Evolutionary conservation across 2,113 vertebrate genomes (phyloP).

Genomic region (Halichoeres trimaculatus): DNA sequence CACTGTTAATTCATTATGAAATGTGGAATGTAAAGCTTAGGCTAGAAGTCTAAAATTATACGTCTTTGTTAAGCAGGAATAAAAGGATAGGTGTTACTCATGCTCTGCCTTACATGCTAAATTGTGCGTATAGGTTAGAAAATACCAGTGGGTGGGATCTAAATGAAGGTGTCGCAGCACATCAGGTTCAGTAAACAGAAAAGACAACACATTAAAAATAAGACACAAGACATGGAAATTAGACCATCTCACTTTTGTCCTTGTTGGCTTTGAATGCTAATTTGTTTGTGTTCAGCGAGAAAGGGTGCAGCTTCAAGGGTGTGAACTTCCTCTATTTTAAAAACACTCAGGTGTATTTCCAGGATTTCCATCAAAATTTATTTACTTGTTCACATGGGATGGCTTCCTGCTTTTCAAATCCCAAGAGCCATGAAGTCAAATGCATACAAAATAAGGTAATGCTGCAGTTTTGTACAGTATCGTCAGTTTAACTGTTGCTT

Average conservation of each 20-base stretch:
- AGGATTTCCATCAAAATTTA: conserved; percentile 34
- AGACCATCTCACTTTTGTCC: conserved; percentile 35
- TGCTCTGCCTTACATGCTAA: neutral
- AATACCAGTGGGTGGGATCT: neutral
- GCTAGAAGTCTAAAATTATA: conserved; percentile 22
- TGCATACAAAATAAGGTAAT: conserved; percentile 4
- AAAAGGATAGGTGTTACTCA: neutral
- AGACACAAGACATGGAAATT: conserved; percentile 30
- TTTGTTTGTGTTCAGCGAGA: conserved; percentile 35
- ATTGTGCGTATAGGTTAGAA: conserved; percentile 23
- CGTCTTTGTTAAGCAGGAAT: neutral
- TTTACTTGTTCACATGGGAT: neutral
- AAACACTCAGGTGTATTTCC: conserved; percentile 36
- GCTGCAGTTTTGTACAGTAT: conserved; percentile 5
- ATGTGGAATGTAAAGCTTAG: conserved; percentile 43
- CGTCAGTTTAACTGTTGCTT: neutral
- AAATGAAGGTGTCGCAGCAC: conserved; percentile 19
- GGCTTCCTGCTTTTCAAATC: neutral
- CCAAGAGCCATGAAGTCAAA: neutral
- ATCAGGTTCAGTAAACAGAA: conserved; percentile 14
- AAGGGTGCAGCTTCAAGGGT: conserved; percentile 32
- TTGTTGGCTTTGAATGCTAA: conserved; percentile 18
- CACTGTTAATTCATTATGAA: conserved; percentile 20
- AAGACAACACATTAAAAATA: conserved; percentile 6
- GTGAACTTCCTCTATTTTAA: conserved; percentile 70